Base-by-base conservation (phyloP, 1,140 invertebrate species). In the Psilanteris sp. region DNA sequence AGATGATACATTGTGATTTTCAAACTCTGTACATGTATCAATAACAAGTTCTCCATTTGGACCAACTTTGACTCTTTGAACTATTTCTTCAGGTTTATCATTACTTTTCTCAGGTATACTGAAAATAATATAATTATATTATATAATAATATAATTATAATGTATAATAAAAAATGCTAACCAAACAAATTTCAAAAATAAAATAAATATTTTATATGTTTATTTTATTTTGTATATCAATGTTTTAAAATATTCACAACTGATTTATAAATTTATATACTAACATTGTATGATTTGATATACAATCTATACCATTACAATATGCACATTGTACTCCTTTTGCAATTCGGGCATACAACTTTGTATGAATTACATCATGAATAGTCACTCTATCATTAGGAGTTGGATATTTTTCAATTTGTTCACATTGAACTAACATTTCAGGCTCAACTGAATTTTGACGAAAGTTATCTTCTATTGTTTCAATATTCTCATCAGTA, bases 21-120 rank as follows among this genome's bases (percentile, higher is more conserved):
- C n/a, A n/a, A n/a, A n/a, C n/a, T n/a, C n/a, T n/a, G n/a, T n/a
- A n/a, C n/a, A n/a, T n/a, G n/a, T n/a, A 83, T 97, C 96, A 2
- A 97, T 86, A 24, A 97, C 92, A 54, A 97, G 92, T 83, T 95
- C 91, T 2, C 96, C 96, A 83, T 97, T 92, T 0, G 93, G 92
- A 11, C 95, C 95, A 11, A 98, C 91, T 90, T 95, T 97, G 0
- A 97, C 92, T 43, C 13, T 29, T 85, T 95, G 94, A 1, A 96
- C 10, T 22, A 3, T 9, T n/a, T 46, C 11, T 14, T 22, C 1
- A 13, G 3, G n/a, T 14, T 13, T 10, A 16, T 34, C 14, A 18
- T 3, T 11, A 18, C 11, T 11, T 11, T 20, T 6, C 3, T 18
- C 10, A 11, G 18, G 27, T 32, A 8, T 10, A 11, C 27, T 48